A percentile compares a stretch with the other conserved stretches of the same genome.
Evolutionary conservation across 2,888 invertebrate genomes (phyloP).

Genomic region (Chalcis sispes): DNA sequence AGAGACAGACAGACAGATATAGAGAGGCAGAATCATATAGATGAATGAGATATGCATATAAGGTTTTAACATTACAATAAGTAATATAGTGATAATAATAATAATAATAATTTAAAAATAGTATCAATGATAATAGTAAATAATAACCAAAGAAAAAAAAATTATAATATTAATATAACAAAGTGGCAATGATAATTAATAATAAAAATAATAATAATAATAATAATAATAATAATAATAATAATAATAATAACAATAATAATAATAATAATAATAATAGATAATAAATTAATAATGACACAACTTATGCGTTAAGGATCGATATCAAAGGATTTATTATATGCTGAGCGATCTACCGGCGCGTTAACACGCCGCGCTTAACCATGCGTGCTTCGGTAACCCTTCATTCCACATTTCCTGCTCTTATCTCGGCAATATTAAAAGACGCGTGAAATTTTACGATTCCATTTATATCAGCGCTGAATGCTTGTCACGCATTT

Average conservation of each 20-base stretch:
- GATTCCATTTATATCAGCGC: neutral
- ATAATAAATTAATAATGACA: conserved; percentile 12
- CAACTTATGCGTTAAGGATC: conserved; percentile 49
- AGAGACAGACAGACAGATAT: conserved; percentile 57
- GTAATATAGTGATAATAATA: conserved; percentile 47
- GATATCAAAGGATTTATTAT: conserved; percentile 49
- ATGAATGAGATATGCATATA: conserved; percentile 50
- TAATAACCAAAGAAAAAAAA: conserved; percentile 13
- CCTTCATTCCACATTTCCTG: neutral
- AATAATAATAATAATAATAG: conserved; percentile 21
- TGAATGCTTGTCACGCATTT: too few relatives aligned
- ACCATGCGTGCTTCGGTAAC: conserved; percentile 60
- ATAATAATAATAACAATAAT: conserved; percentile 47
- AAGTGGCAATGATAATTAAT: conserved; percentile 43
- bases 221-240: conserved; percentile 10
- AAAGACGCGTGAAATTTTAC: neutral
- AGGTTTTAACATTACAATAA: conserved; percentile 38
- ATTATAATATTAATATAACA: neutral
- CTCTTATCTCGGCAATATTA: neutral
- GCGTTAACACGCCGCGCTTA: conserved; percentile 70
- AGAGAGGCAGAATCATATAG: conserved; percentile 47
- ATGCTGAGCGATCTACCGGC: conserved; percentile 65
- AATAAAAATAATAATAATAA: conserved; percentile 15
- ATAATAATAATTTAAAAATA: conserved; percentile 39
- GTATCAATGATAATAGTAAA: conserved; percentile 46